Evolutionary conservation across 1,140 invertebrate genomes (phyloP), one percentile per base, ranked within the genome.

Genomic region (Cecropterus lyciades): DNA sequence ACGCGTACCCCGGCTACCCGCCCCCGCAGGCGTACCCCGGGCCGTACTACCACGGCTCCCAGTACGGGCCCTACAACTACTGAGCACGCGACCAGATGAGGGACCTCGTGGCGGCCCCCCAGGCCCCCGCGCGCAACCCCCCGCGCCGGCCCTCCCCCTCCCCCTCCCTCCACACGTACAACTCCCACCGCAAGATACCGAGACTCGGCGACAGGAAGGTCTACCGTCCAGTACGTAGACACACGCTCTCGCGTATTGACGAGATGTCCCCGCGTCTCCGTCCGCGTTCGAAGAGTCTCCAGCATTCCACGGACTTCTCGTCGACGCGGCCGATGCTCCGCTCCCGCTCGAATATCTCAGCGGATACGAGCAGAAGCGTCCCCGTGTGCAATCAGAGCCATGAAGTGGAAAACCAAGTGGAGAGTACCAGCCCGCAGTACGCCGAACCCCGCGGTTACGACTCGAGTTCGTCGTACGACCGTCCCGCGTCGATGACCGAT

Each of bases 21-120:
- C 96, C 97, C 42, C 95, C 96, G 7, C 95, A 96, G 65, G 96
- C 96, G 43, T 97, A 97, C 86, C 95, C 97, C 43, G 96, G 96
- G 30, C 96, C 96, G 15, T 97, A 97, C 84, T 97, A 98, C 81
- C 97, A 98, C 86, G 97, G 97, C 74, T 97, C 97, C 14, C 97
- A 98, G 84, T 98, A 98, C 84, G 97, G 96, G n/a, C 97, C 97
- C 9, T 98, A 98, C 93, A 97, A 97, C 91, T 97, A 97, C 87
- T 97, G 94, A 95, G 80, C 85, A 79, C 48, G 75, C 82, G 83
- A 89, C 89, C 89, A 89, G 89, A 91, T 89, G 85, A 88, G 87
- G 85, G 87, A 89, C 72, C 69, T 82, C 55, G 82, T 80, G 85
- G 84, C 84, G 84, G 80, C 84, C 72, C 88, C 87, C 70, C 91